Conservation (phyloP, 1,140 invertebrate species). For the Macrobrachium rosenbergii region DNA sequence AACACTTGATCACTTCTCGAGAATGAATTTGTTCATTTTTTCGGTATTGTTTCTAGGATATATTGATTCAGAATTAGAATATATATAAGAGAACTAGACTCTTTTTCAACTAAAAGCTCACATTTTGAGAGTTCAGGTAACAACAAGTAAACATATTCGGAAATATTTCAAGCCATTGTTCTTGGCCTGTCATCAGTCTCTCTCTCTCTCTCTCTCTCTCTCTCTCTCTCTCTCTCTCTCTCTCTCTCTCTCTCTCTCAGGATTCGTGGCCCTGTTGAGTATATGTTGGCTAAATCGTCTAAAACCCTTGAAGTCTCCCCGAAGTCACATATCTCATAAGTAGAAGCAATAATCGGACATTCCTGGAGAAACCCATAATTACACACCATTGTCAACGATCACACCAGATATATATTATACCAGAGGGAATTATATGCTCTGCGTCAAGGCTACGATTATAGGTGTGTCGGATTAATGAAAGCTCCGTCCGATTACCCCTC, state of each 20-base stretch:
- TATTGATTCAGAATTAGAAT: no score
- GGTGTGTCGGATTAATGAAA: conserved; percentile 47
- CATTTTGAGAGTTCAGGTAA: no score
- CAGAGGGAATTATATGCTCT: conserved; percentile 46
- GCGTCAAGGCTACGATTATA: conserved; percentile 42
- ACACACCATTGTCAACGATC: conserved; percentile 58
- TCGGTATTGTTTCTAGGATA: no score
- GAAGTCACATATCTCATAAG: conserved; percentile 19
- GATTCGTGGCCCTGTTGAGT: conserved; percentile 39
- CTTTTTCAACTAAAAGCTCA: no score
- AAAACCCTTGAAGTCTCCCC: neutral
- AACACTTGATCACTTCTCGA: no score
- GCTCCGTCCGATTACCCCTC: conserved; percentile 13
- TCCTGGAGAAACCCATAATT: conserved; percentile 41
- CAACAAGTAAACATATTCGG: no score
- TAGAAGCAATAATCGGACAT: conserved; percentile 46
- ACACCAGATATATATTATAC: conserved; percentile 48
- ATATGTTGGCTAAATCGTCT: conserved; percentile 36
- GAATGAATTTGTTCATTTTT: no score
- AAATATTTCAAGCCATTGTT: neutral
- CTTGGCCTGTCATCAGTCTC: neutral
- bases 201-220: conserved; percentile 16
- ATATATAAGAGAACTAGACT: no score
- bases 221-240: conserved; percentile 6
- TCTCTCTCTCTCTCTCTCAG: conserved; percentile 8